Evolutionary conservation across 2,888 invertebrate species (phyloP).

Genomic region (Lamellibrachia satsuma): DNA sequence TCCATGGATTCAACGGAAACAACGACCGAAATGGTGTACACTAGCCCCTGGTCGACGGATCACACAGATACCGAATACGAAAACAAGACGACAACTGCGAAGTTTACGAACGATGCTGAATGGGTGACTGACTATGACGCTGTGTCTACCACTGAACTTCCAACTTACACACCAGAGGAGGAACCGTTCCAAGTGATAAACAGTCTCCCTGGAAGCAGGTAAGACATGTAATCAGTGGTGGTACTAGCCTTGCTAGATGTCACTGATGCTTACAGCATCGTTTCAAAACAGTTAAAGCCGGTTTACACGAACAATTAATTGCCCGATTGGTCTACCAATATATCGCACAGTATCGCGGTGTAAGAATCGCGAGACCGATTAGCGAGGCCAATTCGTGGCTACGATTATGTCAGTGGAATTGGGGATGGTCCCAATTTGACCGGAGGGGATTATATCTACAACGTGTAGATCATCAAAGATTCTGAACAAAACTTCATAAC

Average conservation of each 20-base stretch:
- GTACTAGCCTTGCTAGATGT: not conserved
- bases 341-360: too few relatives aligned
- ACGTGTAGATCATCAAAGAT: too few relatives aligned
- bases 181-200: not conserved
- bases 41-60: not conserved
- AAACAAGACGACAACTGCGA: not conserved
- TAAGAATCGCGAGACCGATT: too few relatives aligned
- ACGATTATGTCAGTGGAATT: too few relatives aligned
- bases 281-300: too few relatives aligned
- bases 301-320: too few relatives aligned
- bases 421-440: too few relatives aligned
- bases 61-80: not conserved
- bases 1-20: not conserved
- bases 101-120: not conserved
- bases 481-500: too few relatives aligned
- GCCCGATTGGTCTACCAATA: too few relatives aligned
- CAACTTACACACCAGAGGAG: not conserved
- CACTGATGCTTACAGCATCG: not conserved
- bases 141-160: not conserved
- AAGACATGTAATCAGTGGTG: not conserved
- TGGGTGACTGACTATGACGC: not conserved
- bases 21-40: not conserved
- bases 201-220: slow-evolving; percentile 6
- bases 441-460: too few relatives aligned
- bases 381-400: too few relatives aligned